A percentile compares a stretch with the other conserved stretches of the same genome.
These are phyloP conservation scores for Physella acuta DNA, from an alignment of 1,140 invertebrate species.

Conservation along the genomic window DNA sequence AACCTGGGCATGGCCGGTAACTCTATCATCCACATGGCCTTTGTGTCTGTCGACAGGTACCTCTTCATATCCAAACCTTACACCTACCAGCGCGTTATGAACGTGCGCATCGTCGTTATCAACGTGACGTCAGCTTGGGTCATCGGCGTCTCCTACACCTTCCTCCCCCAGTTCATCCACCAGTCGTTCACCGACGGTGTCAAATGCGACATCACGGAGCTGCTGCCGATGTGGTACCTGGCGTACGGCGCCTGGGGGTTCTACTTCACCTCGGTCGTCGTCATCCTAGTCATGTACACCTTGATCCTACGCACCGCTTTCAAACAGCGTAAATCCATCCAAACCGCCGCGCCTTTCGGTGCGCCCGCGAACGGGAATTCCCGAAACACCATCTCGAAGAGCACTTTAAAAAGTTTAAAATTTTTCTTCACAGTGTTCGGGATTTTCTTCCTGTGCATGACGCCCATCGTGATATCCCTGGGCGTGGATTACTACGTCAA, in stretches of 20 bases:
- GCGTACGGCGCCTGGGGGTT: background rate
- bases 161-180: background rate
- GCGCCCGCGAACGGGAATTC: background rate
- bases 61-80: background rate
- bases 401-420: background rate
- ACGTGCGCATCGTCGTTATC: background rate
- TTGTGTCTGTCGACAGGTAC: constrained; percentile 2
- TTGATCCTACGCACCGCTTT: background rate
- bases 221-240: background rate
- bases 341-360: background rate
- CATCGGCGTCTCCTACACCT: background rate
- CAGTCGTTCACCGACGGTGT: background rate
- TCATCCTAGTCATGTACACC: background rate
- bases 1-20: constrained; percentile 2
- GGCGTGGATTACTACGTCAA: background rate
- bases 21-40: background rate
- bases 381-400: background rate
- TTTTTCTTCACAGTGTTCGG: constrained; percentile 10
- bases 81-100: background rate
- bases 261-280: background rate
- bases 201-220: background rate
- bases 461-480: background rate
- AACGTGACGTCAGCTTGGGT: background rate
- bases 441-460: constrained; percentile 18
- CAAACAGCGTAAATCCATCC: background rate